phyloP scores from a whole-genome alignment of 2,797 vertebrate species.

The Typhlichthys subterraneus region DNA sequence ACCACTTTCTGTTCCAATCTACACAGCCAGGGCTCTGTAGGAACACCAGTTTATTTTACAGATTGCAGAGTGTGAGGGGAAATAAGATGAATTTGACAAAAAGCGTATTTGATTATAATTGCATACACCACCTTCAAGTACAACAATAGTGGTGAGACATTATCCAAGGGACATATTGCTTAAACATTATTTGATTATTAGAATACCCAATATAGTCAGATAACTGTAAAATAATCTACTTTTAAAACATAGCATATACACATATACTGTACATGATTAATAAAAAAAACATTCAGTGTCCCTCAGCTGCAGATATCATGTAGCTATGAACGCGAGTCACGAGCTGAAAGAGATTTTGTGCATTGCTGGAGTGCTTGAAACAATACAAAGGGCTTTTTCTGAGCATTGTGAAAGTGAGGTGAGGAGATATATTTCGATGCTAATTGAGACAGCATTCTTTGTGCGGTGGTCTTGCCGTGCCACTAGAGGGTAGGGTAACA shows the following conservation, averaged over 20 bases:
- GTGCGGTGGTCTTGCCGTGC: constrained; percentile 44
- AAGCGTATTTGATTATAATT: no score
- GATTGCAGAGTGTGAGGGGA: no score
- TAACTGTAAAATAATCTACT: constrained; percentile 37
- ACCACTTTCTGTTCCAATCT: no score
- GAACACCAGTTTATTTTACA: no score
- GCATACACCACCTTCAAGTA: no score
- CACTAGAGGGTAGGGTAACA: constrained; percentile 73
- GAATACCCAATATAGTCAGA: constrained; percentile 23
- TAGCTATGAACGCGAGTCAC: constrained; percentile 60
- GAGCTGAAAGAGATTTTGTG: constrained; percentile 69
- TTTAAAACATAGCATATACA: constrained; percentile 67
- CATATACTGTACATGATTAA: constrained; percentile 31
- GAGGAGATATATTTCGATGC: constrained; percentile 72
- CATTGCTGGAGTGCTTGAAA: constrained; percentile 69
- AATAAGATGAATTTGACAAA: no score
- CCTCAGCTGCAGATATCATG: constrained; percentile 54
- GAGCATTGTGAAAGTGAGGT: constrained; percentile 70
- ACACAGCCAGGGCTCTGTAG: no score
- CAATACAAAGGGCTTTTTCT: constrained; percentile 67
- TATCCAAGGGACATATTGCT: constrained; percentile 26
- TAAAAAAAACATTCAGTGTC: constrained; percentile 56
- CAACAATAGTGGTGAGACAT: constrained; percentile 19
- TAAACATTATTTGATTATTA: constrained; percentile 29
- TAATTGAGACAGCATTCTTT: constrained; percentile 73